Evolutionary conservation across 1,140 invertebrate genomes (phyloP).

Genomic region (Anastatus disparis): DNA sequence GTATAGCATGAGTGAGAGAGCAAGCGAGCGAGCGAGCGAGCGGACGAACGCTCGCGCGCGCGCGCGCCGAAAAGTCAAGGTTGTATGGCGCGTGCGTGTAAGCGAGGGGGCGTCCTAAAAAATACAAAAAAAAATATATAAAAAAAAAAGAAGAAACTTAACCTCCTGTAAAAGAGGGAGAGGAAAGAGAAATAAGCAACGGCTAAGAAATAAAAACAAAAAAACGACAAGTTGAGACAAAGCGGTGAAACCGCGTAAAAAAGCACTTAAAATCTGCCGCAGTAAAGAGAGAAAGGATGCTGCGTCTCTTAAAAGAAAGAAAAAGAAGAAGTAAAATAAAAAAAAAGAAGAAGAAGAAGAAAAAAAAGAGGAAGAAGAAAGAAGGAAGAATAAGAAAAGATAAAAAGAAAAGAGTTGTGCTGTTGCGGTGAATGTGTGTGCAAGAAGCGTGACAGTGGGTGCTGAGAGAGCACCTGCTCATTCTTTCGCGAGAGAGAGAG

Average conservation of each 20-base stretch:
- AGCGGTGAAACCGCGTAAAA: constrained; percentile 61
- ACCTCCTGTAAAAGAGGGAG: constrained; percentile 43
- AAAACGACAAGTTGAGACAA: constrained; percentile 56
- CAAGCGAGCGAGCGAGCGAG: too few species aligned
- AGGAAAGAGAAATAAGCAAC: background rate
- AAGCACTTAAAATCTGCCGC: constrained; percentile 54
- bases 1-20: too few species aligned
- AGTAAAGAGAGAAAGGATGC: constrained; percentile 17
- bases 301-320: too few species aligned
- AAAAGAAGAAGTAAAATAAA: constrained; percentile 17
- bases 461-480: constrained; percentile 63
- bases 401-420: constrained; percentile 38
- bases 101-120: constrained; percentile 42
- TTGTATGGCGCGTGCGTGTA: constrained; percentile 21
- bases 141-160: too few species aligned
- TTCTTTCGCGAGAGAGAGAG: constrained; percentile 49
- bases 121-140: constrained; percentile 27
- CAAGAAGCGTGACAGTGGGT: constrained; percentile 66
- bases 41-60: too few species aligned
- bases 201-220: constrained; percentile 18
- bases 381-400: constrained; percentile 41
- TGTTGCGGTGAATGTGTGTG: constrained; percentile 61
- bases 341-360: constrained; percentile 33
- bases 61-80: constrained; percentile 28
- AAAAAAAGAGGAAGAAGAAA: background rate